These are phyloP conservation scores for Drosophila austrosaltans DNA, from an alignment of 2,888 invertebrate genomes.

Conservation along the genomic window DNA sequence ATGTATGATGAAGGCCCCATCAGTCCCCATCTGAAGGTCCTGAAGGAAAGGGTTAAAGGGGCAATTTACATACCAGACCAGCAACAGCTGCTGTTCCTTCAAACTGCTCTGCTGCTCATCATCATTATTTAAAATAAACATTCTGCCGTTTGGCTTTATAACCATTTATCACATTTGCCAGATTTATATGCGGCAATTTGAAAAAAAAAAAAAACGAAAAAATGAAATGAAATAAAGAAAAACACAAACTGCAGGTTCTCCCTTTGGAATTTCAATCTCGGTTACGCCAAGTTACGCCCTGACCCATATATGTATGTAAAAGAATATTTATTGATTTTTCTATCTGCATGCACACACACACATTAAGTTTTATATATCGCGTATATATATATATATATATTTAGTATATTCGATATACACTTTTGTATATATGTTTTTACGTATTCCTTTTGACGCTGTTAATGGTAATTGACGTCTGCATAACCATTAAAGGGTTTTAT, in stretches of 20 bases:
- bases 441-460: conserved; percentile 39
- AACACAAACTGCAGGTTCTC: conserved; percentile 29
- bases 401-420: background rate
- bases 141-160: conserved; percentile 64
- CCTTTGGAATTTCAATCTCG: conserved; percentile 58
- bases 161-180: conserved; percentile 76
- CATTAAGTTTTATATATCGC: background rate
- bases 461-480: conserved; percentile 54
- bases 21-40: background rate
- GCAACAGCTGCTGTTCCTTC: conserved; percentile 22
- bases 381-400: background rate
- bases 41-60: conserved; percentile 22
- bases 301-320: conserved; percentile 7
- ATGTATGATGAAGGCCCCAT: conserved; percentile 20
- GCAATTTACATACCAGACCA: conserved; percentile 37
- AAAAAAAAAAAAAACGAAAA: conserved; percentile 16
- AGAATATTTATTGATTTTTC: conserved; percentile 43
- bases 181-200: conserved; percentile 68
- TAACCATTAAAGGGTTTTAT: conserved; percentile 60
- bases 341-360: conserved; percentile 14
- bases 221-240: too few species aligned
- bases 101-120: conserved; percentile 56
- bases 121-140: conserved; percentile 79
- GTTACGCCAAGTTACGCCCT: conserved; percentile 15
- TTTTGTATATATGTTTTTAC: conserved; percentile 45